Evolutionary conservation across 2,113 vertebrate species (phyloP), one percentile per base, ranked within the genome.

Genomic region (Sturnus vulgaris): DNA sequence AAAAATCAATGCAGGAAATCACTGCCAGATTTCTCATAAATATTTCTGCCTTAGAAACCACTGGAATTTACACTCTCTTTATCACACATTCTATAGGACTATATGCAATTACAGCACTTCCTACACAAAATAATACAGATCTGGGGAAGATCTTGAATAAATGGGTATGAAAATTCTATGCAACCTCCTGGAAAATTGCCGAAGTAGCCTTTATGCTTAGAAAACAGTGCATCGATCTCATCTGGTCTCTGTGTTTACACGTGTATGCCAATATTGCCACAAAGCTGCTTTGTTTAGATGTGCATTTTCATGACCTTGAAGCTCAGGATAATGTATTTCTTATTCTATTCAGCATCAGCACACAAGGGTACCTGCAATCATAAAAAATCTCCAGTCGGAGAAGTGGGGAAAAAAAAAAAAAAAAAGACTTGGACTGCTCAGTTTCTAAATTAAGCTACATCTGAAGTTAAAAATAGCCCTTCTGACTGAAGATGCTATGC

Each of bases 381-480:
- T 77, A 92, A 95, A 98, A 97, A 98, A 98, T 96, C 97, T 96
- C 97, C 94, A 97, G 93, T 96, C 15, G 37, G 94, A 88, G 82
- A 83, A 79, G 92, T 83, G 61, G 64, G 55, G 12, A 13, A 13
- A 40, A 2, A 68, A 97, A 97, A 98, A 98, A 98, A 97, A 98
- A 89, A 81, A 97, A 97, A 97, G 97, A 97, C 97, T 98, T 98
- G 95, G 97, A 97, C 98, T 96, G 97, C 97, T 98, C 94, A 90
- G 96, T 98, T 98, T 98, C 98, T 99, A 98, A 98, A 98, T 98
- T 98, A 98, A 98, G 98, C 98, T 97, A 97, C 98, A 97, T 98
- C 93, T 90, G 96, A 95, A 93, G 97, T 98, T 99, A 99, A 98
- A 99, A 99, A 99, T 99, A 99, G 98, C 96, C 60, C 78, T 92